Conservation (phyloP, 2,888 invertebrate species). For the Chromoteleia sp. region DNA sequence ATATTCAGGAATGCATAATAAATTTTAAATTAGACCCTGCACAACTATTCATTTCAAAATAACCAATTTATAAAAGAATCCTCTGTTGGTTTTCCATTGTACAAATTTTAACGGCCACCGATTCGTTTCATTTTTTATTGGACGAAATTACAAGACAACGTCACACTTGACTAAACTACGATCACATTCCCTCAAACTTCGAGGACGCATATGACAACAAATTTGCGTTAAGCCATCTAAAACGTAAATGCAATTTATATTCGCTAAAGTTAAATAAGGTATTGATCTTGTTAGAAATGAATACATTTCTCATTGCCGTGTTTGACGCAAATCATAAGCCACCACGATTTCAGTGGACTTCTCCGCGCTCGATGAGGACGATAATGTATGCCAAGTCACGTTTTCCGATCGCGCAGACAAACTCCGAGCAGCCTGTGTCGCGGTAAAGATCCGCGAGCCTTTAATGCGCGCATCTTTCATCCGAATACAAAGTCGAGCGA, state of each 20-base stretch:
- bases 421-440: slow-evolving; percentile 49
- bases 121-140: too few relatives aligned
- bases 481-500: slow-evolving; percentile 54
- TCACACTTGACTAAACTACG: too few relatives aligned
- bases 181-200: too few relatives aligned
- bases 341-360: slow-evolving; percentile 60
- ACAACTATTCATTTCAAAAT: too few relatives aligned
- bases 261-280: slow-evolving; percentile 57
- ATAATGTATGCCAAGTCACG: slow-evolving; percentile 84
- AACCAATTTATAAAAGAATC: too few relatives aligned
- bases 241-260: slow-evolving; percentile 44
- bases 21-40: too few relatives aligned
- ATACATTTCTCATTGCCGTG: slow-evolving; percentile 59
- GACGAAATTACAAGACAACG: too few relatives aligned
- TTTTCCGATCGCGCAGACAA: slow-evolving; percentile 78
- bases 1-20: too few relatives aligned
- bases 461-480: slow-evolving; percentile 64
- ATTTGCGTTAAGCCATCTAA: background rate
- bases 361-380: slow-evolving; percentile 54
- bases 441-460: slow-evolving; percentile 61
- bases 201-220: too few relatives aligned
- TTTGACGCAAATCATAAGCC: slow-evolving; percentile 66
- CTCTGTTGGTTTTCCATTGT: too few relatives aligned
- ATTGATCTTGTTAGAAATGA: slow-evolving; percentile 64
- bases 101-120: too few relatives aligned